These are phyloP conservation scores for Heterocephalus glaber DNA, from an alignment of 2,113 vertebrate species.

Conservation along the genomic window DNA sequence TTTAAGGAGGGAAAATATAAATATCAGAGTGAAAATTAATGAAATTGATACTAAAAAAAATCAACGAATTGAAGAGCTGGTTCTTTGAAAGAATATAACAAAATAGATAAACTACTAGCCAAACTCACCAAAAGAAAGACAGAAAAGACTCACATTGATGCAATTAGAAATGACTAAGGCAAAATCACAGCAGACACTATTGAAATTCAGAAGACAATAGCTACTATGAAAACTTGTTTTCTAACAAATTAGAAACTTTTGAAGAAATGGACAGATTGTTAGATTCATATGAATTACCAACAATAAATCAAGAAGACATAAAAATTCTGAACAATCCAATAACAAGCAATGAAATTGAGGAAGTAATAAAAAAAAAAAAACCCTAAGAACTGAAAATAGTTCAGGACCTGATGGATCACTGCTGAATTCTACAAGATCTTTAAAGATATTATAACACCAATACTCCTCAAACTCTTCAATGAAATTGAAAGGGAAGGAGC, in stretches of 20 bases:
- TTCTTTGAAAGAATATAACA: background rate
- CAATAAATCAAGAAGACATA: background rate
- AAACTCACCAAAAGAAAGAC: background rate
- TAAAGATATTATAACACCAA: background rate
- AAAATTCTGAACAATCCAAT: background rate
- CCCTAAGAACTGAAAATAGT: background rate
- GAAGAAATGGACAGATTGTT: background rate
- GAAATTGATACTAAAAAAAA: background rate
- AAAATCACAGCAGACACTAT: background rate
- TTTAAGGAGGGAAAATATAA: too few species aligned
- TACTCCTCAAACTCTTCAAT: background rate
- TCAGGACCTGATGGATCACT: background rate
- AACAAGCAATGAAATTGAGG: background rate
- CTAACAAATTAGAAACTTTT: background rate
- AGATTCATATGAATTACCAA: background rate
- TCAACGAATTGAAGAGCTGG: background rate
- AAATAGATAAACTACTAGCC: background rate
- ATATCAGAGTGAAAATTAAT: background rate
- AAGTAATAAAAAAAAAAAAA: background rate
- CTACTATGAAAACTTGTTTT: background rate
- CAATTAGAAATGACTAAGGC: background rate
- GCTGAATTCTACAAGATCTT: background rate
- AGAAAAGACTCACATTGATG: background rate
- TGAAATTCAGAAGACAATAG: background rate
- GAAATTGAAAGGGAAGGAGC: background rate